A percentile compares a stretch with the other conserved stretches of the same genome.
These are phyloP conservation scores for Perizoma flavofasciatum DNA, from an alignment of 2,888 invertebrate genomes.

Conservation along the genomic window DNA sequence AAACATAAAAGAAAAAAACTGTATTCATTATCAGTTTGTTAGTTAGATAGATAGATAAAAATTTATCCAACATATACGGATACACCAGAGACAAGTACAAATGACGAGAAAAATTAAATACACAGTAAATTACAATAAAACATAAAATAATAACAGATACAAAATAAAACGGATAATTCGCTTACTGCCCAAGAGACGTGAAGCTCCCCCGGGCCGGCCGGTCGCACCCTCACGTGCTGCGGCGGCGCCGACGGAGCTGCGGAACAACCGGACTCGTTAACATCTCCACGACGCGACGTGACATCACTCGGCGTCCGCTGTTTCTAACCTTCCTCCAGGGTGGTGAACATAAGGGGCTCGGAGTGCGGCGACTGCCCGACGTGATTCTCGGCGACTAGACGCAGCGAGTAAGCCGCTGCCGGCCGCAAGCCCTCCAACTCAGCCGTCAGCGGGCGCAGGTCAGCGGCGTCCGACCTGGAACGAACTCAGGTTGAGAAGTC, in stretches of 20 bases:
- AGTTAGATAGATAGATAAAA: no score
- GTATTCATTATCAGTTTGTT: no score
- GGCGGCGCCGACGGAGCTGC: conserved; percentile 88
- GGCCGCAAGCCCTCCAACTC: conserved; percentile 84
- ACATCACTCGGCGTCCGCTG: no score
- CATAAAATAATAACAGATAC: no score
- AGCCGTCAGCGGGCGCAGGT: conserved; percentile 44
- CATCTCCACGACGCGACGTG: no score
- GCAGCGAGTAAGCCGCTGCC: conserved; percentile 87
- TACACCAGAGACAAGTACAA: background rate
- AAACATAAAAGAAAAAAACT: no score
- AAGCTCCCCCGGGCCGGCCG: conserved; percentile 85
- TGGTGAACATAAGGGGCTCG: conserved; percentile 85
- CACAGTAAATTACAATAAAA: no score
- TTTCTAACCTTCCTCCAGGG: conserved; percentile 87
- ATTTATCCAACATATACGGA: background rate
- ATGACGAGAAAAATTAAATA: background rate
- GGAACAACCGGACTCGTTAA: no score
- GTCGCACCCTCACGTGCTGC: conserved; percentile 86
- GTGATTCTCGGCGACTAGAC: conserved; percentile 87
- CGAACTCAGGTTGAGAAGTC: background rate
- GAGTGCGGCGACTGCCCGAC: conserved; percentile 89
- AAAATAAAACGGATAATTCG: no score
- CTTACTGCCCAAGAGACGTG: conserved; percentile 89
- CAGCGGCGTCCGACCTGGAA: conserved; percentile 47